Evolutionary conservation across 2,888 invertebrate genomes (phyloP), one percentile per base, ranked within the genome.

Genomic region (Meloe dianella): DNA sequence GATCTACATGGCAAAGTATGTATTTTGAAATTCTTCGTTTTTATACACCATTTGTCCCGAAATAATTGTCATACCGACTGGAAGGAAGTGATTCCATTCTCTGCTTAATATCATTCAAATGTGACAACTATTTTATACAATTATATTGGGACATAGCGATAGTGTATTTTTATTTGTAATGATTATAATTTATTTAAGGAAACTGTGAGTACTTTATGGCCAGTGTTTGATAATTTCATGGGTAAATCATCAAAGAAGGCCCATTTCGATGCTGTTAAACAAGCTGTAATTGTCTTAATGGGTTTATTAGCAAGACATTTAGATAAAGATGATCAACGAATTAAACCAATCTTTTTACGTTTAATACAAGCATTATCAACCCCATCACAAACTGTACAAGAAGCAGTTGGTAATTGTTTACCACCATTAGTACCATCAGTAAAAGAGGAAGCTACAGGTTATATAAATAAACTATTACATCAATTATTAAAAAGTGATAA

Each of bases 381-480:
- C 47, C 99, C 99, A 12, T 97, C 98, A 47, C 97, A 98, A 82
- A 95, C 95, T 87, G 93, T 98, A 0, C 98, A 99, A 87, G 97
- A 97, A 84, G 95, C 98, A 0, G 98, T 98, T 0, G 95, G 97
- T 57, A 95, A 96, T 83, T 99, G 98, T 81, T 86, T 99, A 69
- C 97, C 98, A 0, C 94, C 95, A 77, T 85, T 99, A 68, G 95
- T 98, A 72, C 94, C 95, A 0, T 94, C 96, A 0, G 92, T 99
- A 22, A 95, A 94, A 82, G 93, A 93, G 56, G 96, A 97, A 78
- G 95, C 97, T 2, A 93, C 95, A 0, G 89, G 90, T 63, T 91
- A 97, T 77, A 92, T 98, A 60, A 92, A 94, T 79, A 93, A 93
- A 80, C 88, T 99, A 38, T 88, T 97, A 81, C 90, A 92, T 77